Evolutionary conservation across 2,113 vertebrate species (phyloP).

Genomic region (Heliornis fulica): DNA sequence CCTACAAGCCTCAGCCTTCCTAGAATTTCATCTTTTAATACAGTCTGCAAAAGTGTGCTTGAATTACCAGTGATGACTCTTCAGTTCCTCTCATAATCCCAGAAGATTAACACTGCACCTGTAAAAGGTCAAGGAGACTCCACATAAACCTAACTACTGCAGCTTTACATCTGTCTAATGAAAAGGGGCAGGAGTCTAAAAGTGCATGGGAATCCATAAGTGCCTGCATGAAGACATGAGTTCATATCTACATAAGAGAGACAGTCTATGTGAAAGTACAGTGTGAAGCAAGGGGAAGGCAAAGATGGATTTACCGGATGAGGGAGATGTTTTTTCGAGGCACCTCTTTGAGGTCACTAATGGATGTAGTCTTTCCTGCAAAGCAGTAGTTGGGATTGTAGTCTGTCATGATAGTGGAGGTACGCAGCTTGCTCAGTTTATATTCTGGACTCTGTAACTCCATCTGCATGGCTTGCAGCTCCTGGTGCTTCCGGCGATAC

Average conservation of each 20-base stretch:
- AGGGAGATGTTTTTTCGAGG: constrained; percentile 95
- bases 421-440: constrained; percentile 95
- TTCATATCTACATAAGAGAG: neutral
- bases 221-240: neutral
- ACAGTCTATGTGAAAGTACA: fast-evolving
- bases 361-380: constrained; percentile 93
- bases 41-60: neutral
- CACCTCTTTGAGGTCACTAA: constrained; percentile 97
- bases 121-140: neutral
- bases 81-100: neutral
- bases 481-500: constrained; percentile 95
- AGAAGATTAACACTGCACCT: neutral
- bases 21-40: neutral
- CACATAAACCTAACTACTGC: neutral
- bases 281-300: neutral
- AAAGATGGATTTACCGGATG: constrained; percentile 80
- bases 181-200: neutral
- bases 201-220: neutral
- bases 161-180: neutral
- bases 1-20: neutral
- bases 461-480: constrained; percentile 97
- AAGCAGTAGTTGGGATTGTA: constrained; percentile 99
- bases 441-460: constrained; percentile 98
- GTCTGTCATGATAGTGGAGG: constrained; percentile 98
- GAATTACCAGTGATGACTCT: neutral